These are phyloP conservation scores for Gymnoscelis rufifasciata DNA, from an alignment of 2,888 invertebrate species.

Conservation along the genomic window DNA sequence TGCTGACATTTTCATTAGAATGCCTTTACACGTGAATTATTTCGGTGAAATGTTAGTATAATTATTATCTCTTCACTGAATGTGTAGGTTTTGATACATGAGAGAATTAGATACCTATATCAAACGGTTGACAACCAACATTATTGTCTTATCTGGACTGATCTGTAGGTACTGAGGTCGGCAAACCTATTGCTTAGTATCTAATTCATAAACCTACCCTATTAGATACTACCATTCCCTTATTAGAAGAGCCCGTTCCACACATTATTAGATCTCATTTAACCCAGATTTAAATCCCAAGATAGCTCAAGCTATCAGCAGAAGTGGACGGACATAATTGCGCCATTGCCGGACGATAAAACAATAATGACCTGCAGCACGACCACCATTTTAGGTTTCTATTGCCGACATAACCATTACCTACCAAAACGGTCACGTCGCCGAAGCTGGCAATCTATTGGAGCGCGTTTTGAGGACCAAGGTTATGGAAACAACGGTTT, in stretches of 20 bases:
- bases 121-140: too few relatives aligned
- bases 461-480: background rate
- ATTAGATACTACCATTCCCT: too few relatives aligned
- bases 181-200: too few relatives aligned
- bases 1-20: slow-evolving; percentile 11
- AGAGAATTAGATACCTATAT: too few relatives aligned
- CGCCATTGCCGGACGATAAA: slow-evolving; percentile 13
- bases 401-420: slow-evolving; percentile 21
- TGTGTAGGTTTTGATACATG: background rate
- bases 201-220: too few relatives aligned
- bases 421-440: slow-evolving; percentile 18
- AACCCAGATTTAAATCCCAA: background rate
- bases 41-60: background rate
- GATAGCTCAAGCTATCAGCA: background rate
- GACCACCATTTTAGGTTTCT: slow-evolving; percentile 12
- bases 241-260: too few relatives aligned
- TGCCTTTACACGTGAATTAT: background rate
- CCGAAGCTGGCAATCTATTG: background rate
- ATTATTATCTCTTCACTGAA: background rate
- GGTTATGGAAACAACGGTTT: background rate
- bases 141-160: too few relatives aligned
- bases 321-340: slow-evolving; percentile 9
- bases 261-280: too few relatives aligned
- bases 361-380: slow-evolving; percentile 14
- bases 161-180: too few relatives aligned